These are phyloP conservation scores for Heliconius ismenius DNA, from an alignment of 2,888 invertebrate species.

Conservation along the genomic window DNA sequence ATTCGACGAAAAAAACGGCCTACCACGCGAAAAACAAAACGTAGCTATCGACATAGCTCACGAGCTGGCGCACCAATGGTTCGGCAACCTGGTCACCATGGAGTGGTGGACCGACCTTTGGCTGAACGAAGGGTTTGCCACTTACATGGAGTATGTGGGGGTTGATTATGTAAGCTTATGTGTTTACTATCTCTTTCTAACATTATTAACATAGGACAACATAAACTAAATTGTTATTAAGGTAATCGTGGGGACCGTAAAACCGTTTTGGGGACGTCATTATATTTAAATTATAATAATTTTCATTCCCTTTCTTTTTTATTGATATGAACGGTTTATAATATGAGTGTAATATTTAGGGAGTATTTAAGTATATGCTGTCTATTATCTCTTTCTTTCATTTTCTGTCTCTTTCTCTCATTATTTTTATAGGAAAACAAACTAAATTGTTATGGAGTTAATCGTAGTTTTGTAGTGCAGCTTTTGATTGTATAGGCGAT, in stretches of 20 bases:
- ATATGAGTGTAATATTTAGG: slow-evolving; percentile 62
- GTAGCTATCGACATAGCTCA: slow-evolving; percentile 84
- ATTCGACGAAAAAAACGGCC: slow-evolving; percentile 76
- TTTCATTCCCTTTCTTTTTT: too few species aligned
- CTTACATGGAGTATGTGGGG: slow-evolving; percentile 81
- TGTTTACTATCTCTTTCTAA: not conserved
- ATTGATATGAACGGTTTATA: too few species aligned
- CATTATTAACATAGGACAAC: not conserved
- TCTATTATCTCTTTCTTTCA: slow-evolving; percentile 40
- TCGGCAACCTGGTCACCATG: slow-evolving; percentile 87
- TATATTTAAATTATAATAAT: too few species aligned
- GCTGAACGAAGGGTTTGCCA: slow-evolving; percentile 89
- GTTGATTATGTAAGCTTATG: slow-evolving; percentile 73
- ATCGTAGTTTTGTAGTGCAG: too few species aligned
- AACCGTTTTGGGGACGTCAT: too few species aligned
- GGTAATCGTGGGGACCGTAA: too few species aligned
- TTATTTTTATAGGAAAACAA: too few species aligned
- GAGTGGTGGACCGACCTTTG: slow-evolving; percentile 87
- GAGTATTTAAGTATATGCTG: slow-evolving; percentile 68
- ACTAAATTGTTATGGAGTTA: too few species aligned
- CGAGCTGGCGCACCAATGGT: slow-evolving; percentile 89
- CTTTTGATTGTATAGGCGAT: too few species aligned
- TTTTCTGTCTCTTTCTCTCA: not conserved
- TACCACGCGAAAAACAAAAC: slow-evolving; percentile 76
- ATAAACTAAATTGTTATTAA: too few species aligned